Conservation (phyloP, 1,140 invertebrate genomes). For the Eulimnadia texana region DNA sequence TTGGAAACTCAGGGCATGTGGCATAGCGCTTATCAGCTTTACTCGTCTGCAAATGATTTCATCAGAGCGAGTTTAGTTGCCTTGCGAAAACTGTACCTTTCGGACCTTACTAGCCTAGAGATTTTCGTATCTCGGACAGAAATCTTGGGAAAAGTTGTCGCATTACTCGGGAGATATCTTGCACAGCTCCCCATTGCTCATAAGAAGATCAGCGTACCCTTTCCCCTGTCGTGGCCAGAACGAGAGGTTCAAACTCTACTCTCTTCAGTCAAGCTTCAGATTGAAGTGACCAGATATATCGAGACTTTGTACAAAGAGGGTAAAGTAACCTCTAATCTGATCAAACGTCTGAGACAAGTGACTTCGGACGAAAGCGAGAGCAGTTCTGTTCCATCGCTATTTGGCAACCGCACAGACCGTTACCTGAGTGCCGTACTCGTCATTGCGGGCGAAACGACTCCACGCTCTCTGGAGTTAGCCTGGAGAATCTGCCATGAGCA, state of each 20-base stretch:
- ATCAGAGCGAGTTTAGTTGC: conserved; percentile 2
- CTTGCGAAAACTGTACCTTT: background rate
- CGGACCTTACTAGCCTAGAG: conserved; percentile 1
- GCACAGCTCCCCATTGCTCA: background rate
- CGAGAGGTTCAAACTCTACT: background rate
- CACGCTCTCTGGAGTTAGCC: background rate
- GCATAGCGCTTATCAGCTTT: conserved; percentile 4
- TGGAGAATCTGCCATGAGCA: conserved; percentile 2
- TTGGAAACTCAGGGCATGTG: conserved; percentile 3
- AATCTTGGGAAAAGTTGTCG: background rate
- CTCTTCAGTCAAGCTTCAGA: background rate
- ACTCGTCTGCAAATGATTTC: background rate
- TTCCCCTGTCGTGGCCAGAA: conserved; percentile 6
- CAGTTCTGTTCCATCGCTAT: background rate
- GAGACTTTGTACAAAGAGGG: background rate
- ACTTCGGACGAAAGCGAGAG: background rate
- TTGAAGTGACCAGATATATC: background rate
- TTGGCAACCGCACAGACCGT: background rate
- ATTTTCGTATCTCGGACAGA: background rate
- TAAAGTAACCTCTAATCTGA: background rate
- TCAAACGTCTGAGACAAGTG: background rate
- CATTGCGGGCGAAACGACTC: background rate
- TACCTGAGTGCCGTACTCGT: conserved; percentile 1
- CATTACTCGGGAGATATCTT: background rate
- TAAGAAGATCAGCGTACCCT: background rate